Percentiles rank a stretch among this genome's conserved stretches.
These are phyloP conservation scores for Lamprologus ornatipinnis DNA, from an alignment of 2,113 vertebrate species.

Conservation along the genomic window DNA sequence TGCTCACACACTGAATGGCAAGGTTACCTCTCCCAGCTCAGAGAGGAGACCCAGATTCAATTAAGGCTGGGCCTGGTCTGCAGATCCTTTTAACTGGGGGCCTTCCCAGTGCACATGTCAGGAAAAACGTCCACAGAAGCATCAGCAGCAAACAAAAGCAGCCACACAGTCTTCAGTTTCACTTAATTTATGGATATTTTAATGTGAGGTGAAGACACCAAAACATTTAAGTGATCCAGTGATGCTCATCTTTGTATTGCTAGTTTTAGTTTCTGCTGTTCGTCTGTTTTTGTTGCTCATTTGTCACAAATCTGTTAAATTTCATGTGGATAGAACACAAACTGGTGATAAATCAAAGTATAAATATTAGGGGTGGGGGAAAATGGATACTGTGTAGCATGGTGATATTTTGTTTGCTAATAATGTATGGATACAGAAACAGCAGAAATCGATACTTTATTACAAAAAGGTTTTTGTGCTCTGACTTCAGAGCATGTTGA, in stretches of 20 bases:
- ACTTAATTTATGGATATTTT: background rate
- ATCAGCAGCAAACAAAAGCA: background rate
- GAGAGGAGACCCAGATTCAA: constrained; percentile 86
- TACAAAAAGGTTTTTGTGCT: no score
- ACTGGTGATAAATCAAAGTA: background rate
- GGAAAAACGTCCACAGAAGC: background rate
- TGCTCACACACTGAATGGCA: constrained; percentile 77
- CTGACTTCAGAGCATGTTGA: no score
- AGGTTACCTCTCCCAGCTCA: constrained; percentile 78
- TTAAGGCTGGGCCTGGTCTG: constrained; percentile 77
- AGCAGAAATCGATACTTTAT: no score
- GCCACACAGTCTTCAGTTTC: background rate
- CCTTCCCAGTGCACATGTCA: constrained; percentile 33
- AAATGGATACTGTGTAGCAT: accelerated
- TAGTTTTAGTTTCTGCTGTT: background rate
- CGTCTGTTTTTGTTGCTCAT: accelerated
- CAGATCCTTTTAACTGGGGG: constrained; percentile 87
- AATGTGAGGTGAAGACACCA: background rate
- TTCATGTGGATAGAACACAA: background rate
- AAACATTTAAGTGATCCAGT: background rate
- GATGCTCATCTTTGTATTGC: background rate
- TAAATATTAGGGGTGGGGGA: background rate
- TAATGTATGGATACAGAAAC: no score
- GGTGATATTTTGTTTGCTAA: no score
- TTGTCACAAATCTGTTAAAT: background rate